Conservation (phyloP, 2,888 invertebrate genomes). For the Colostygia pectinataria region DNA sequence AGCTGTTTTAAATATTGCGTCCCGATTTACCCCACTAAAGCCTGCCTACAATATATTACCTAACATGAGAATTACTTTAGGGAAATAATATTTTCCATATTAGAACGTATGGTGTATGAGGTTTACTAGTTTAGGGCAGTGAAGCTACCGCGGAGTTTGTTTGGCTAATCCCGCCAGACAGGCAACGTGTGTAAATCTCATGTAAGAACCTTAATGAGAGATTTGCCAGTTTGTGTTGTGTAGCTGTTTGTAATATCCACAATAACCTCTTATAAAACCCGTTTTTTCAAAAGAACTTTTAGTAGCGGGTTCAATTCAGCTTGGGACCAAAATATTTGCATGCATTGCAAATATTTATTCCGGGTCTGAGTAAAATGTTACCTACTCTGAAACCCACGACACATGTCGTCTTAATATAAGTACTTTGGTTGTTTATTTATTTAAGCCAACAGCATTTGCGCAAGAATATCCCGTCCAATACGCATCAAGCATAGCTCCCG, state of each 20-base stretch:
- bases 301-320: too few relatives aligned
- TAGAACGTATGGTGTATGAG: constrained; percentile 40
- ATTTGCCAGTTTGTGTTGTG: constrained; percentile 6
- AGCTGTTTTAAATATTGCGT: constrained; percentile 76
- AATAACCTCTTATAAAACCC: too few relatives aligned
- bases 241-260: background rate
- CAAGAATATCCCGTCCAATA: background rate
- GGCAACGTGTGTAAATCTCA: constrained; percentile 16
- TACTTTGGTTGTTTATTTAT: too few relatives aligned
- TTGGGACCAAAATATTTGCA: too few relatives aligned
- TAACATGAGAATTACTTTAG: constrained; percentile 58
- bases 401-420: too few relatives aligned
- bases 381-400: too few relatives aligned
- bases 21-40: constrained; percentile 68
- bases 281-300: too few relatives aligned
- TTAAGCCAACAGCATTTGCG: background rate
- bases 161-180: constrained; percentile 19
- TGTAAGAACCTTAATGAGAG: constrained; percentile 6
- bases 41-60: constrained; percentile 61
- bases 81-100: constrained; percentile 53
- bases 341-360: too few relatives aligned
- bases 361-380: too few relatives aligned
- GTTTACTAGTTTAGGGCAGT: constrained; percentile 18
- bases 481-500: background rate
- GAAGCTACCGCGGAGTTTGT: constrained; percentile 12